Conservation (phyloP, 2,888 invertebrate genomes). For the Campaea margaritaria region DNA sequence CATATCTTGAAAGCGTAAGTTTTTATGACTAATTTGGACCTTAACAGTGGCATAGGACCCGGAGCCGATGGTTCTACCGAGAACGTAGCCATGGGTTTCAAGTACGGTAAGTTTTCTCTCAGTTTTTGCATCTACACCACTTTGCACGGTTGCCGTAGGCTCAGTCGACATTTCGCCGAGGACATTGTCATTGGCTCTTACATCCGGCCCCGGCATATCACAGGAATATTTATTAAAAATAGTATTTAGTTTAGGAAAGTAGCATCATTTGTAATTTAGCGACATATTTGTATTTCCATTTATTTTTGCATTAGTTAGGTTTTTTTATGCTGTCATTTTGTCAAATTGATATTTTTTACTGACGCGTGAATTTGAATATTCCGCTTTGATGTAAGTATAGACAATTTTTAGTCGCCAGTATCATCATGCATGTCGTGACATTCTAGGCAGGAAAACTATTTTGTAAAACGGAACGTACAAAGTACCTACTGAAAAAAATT, state of each 20-base stretch:
- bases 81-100: constrained; percentile 90
- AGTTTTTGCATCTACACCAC: constrained; percentile 73
- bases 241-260: constrained; percentile 62
- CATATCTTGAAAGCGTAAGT: background rate
- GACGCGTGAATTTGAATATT: constrained; percentile 61
- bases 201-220: constrained; percentile 84
- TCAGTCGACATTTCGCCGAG: constrained; percentile 80
- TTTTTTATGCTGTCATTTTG: constrained; percentile 74
- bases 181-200: constrained; percentile 80
- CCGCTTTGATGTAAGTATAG: constrained; percentile 45
- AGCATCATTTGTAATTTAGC: constrained; percentile 76
- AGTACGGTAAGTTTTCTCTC: constrained; percentile 87
- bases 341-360: constrained; percentile 53
- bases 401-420: constrained; percentile 43
- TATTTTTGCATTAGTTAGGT: constrained; percentile 57
- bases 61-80: constrained; percentile 91
- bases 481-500: too few species aligned
- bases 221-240: constrained; percentile 67
- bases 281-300: constrained; percentile 67
- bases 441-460: background rate
- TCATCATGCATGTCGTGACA: constrained; percentile 14
- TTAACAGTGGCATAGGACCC: constrained; percentile 94
- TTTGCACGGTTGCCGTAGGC: constrained; percentile 76
- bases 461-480: too few species aligned
- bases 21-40: constrained; percentile 64